Percentiles rank a stretch among this genome's conserved stretches.
Evolutionary conservation across 2,797 vertebrate genomes (phyloP).

Genomic region (Oryzias sinensis): DNA sequence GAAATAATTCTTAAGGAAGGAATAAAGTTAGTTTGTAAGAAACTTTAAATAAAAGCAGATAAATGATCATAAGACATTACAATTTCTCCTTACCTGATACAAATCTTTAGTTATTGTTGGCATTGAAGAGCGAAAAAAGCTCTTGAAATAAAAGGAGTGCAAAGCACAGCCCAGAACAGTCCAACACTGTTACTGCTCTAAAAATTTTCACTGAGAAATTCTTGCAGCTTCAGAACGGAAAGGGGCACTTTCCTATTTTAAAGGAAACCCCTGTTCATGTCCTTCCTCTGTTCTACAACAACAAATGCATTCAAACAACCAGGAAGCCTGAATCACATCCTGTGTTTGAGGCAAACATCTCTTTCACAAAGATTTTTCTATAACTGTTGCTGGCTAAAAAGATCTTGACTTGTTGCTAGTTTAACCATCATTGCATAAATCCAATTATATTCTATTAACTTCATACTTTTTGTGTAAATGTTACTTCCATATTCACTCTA

Average conservation of each 20-base stretch:
- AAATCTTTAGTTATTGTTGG: constrained; percentile 14
- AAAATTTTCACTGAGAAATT: constrained; percentile 64
- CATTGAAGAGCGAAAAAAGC: constrained; percentile 8
- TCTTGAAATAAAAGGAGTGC: constrained; percentile 18
- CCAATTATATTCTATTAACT: neutral
- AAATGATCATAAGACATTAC: neutral
- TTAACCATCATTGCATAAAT: neutral
- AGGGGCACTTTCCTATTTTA: constrained; percentile 72
- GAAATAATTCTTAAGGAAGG: too few species aligned
- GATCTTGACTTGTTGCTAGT: neutral
- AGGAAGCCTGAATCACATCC: constrained; percentile 78
- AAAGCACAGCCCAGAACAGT: neutral
- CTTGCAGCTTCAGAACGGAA: constrained; percentile 79
- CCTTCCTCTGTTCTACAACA: constrained; percentile 78
- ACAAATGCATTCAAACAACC: constrained; percentile 73
- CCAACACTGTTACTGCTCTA: constrained; percentile 37
- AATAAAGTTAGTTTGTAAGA: too few species aligned
- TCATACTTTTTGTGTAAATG: too few species aligned
- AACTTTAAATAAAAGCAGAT: too few species aligned
- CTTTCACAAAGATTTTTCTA: constrained; percentile 27
- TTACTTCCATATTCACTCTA: too few species aligned
- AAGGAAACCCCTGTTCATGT: constrained; percentile 81
- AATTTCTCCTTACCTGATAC: constrained; percentile 50
- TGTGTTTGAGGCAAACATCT: constrained; percentile 68
- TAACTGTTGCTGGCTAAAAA: neutral